A percentile compares a stretch with the other conserved stretches of the same genome.
phyloP scores from a whole-genome alignment of 2,113 vertebrate species.

The Apodemus sylvaticus region DNA sequence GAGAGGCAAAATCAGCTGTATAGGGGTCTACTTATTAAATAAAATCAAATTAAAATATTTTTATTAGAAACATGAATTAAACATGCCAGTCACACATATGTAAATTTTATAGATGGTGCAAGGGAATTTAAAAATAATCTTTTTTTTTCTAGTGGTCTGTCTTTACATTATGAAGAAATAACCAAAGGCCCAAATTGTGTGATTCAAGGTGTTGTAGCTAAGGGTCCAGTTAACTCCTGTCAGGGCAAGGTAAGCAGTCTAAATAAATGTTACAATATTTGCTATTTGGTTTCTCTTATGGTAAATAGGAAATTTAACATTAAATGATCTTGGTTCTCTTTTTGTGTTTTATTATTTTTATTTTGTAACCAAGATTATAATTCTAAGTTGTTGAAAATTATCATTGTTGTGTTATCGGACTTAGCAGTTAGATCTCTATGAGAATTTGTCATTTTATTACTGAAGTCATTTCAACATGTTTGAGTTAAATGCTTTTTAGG shows the following conservation, averaged over 20 bases:
- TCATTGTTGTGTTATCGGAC: not conserved
- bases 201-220: conserved; percentile 89
- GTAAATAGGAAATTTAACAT: conserved; percentile 16
- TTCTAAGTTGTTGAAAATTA: not conserved
- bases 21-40: not conserved
- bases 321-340: not conserved
- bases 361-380: conserved; percentile 18
- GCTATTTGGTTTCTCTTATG: not conserved
- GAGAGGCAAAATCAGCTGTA: not conserved
- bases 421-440: not conserved
- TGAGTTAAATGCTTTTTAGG: not conserved
- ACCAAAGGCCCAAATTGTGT: conserved; percentile 79
- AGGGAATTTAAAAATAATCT: conserved; percentile 30
- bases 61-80: conserved; percentile 46
- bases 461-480: not conserved
- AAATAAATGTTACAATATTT: conserved; percentile 42
- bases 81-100: not conserved
- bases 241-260: conserved; percentile 89
- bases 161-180: conserved; percentile 85
- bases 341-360: not conserved
- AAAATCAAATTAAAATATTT: not conserved
- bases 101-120: not conserved
- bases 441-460: not conserved
- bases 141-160: conserved; percentile 87
- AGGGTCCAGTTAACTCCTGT: conserved; percentile 87